Base-by-base conservation (phyloP, 2,888 invertebrate species). In the Aricia artaxerxes region DNA sequence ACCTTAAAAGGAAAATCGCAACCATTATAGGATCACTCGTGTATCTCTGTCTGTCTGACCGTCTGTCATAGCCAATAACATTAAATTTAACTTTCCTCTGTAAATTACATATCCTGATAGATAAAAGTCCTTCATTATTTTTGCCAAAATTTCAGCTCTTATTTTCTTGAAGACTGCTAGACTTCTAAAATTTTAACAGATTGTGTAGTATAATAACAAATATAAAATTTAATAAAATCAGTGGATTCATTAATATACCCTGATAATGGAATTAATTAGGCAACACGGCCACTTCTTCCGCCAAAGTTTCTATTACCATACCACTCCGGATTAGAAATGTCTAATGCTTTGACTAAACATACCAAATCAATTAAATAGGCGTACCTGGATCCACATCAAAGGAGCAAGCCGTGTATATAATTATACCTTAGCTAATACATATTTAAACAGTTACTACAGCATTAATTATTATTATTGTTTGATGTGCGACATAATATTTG, bases 331-430 rank as follows among this genome's bases (percentile, higher is more conserved):
- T 60, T 60, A 60, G 78, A 61, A 64, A 78, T 64, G 64, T 61
- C 60, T 31, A 60, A 60, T n/a, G 77, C 35, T 16, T 77, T 77
- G 60, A 77, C 60, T 77, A 38, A 38, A 77, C 60, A 78, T 78
- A 64, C 44, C 78, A 78, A 40, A 61, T 61, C 78, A 78, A 78
- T 78, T 69, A 38, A 69, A 35, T 69, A 69, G 35, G 38, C 35
- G 69, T 69, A 38, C 35, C 69, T 35, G 13, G 35, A 35, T 69
- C 44, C 44, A 78, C 64, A 44, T 69, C 64, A 78, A 78, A 78
- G 64, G 64, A 24, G 49, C 78, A 69, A 78, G 24, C 44, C 64
- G 40, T 78, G 78, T 78, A 69, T 7, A 78, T 49, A 78, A 78
- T 78, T 69, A 78, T 61, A 69, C 35, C 35, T 69, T 13, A 69